phyloP scores from a whole-genome alignment of 2,888 invertebrate genomes.

The Hermodice carunculata region DNA sequence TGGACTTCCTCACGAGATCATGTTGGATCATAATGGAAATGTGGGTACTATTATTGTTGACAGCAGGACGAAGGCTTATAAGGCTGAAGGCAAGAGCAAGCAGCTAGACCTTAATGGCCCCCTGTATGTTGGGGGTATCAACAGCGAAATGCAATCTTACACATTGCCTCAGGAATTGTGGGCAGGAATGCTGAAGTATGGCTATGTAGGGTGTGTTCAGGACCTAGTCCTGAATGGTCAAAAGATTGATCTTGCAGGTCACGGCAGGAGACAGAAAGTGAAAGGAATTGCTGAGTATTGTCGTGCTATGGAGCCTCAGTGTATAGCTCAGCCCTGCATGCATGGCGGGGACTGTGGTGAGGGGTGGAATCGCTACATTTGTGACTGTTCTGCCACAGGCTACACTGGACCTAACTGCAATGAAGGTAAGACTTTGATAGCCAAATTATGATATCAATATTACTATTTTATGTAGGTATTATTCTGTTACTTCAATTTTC shows the following conservation, averaged over 20 bases:
- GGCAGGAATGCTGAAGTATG: conserved; percentile 89
- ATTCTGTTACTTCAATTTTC: too few relatives aligned
- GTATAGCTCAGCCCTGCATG: conserved; percentile 84
- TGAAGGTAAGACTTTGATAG: conserved; percentile 79
- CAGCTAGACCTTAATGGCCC: conserved; percentile 88
- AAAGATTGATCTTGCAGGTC: conserved; percentile 88
- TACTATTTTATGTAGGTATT: too few relatives aligned
- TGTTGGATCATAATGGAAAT: conserved; percentile 84
- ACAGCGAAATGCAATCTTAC: conserved; percentile 4
- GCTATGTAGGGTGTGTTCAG: conserved; percentile 94
- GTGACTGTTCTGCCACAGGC: conserved; percentile 91
- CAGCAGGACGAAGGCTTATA: conserved; percentile 74
- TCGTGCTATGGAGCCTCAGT: conserved; percentile 75
- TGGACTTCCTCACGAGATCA: conserved; percentile 92
- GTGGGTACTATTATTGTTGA: conserved; percentile 88
- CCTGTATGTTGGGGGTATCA: conserved; percentile 88
- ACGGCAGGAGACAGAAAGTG: conserved; percentile 90
- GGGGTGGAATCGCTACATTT: conserved; percentile 95
- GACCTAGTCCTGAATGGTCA: conserved; percentile 90
- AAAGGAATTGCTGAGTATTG: conserved; percentile 92
- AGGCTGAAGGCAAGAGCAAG: conserved; percentile 79
- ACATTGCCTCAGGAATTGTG: conserved; percentile 83
- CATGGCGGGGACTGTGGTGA: conserved; percentile 90
- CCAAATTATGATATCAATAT: too few relatives aligned
- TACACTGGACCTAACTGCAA: conserved; percentile 94